Percentiles rank a stretch among this genome's conserved stretches.
Evolutionary conservation across 2,888 invertebrate genomes (phyloP).

Genomic region (Auanema freiburgensis): DNA sequence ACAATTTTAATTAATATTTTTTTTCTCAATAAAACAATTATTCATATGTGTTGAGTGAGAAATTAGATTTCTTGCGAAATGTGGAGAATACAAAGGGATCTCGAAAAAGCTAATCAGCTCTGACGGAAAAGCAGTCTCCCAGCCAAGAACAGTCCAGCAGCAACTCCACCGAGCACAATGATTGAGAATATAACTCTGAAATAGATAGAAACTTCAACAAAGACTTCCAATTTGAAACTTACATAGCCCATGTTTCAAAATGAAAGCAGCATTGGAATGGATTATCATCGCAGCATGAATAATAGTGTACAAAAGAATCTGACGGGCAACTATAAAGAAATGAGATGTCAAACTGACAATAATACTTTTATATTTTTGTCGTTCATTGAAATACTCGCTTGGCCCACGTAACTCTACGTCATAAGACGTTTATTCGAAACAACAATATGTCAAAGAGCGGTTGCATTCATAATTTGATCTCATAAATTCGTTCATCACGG

Average conservation of each 20-base stretch:
- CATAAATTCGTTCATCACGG: no score
- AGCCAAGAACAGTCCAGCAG: slow-evolving; percentile 19
- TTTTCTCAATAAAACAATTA: no score
- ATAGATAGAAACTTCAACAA: not conserved
- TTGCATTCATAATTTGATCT: no score
- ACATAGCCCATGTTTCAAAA: slow-evolving; percentile 61
- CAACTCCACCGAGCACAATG: slow-evolving; percentile 14
- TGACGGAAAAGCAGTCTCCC: slow-evolving; percentile 18
- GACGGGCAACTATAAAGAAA: slow-evolving; percentile 49
- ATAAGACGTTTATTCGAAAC: not conserved
- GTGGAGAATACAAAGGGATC: no score
- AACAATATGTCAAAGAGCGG: not conserved
- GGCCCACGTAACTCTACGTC: not conserved
- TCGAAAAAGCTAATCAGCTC: not conserved
- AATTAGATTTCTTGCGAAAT: no score
- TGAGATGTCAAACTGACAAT: not conserved
- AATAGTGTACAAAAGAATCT: slow-evolving; percentile 61
- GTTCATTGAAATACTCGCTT: not conserved
- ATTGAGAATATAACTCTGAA: slow-evolving; percentile 19
- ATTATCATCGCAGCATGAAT: slow-evolving; percentile 59
- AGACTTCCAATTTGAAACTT: slow-evolving; percentile 11
- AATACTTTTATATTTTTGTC: slow-evolving; percentile 1
- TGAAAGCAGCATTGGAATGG: slow-evolving; percentile 62
- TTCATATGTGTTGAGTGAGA: no score
- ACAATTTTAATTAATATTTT: no score